Base-by-base conservation (phyloP, 2,888 invertebrate species). In the Tolmerus cingulatus region DNA sequence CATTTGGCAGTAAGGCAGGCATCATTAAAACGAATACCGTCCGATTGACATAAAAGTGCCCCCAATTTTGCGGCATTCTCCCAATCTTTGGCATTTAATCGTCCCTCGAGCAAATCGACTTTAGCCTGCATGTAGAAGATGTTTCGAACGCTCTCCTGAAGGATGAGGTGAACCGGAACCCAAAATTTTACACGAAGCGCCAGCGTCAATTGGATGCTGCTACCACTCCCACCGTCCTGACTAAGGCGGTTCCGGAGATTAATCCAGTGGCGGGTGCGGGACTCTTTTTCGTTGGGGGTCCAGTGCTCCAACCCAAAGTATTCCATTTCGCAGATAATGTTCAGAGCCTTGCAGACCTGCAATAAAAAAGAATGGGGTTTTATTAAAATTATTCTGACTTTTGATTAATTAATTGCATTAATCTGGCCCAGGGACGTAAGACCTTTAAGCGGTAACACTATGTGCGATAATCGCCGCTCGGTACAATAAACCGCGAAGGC, bases 61-160 rank as follows among this genome's bases (percentile, higher is more conserved):
- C 96, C 94, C 89, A 97, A 93, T 90, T 95, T 94, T 76, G 95
- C 94, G 5, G 96, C 95, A 40, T 95, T 94, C 90, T 94, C 94
- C 93, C 95, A 95, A 90, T 96, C 95, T 23, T 95, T 94, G 9
- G 96, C 95, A 87, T 95, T 94, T 19, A 97, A 93, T 88, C 96
- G 94, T 23, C 96, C 96, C 91, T 96, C 96, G 79, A 95, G 93
- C 89, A 97, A 93, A 91, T 97, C 97, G 1, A 95, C 94, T 90
- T 95, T 95, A 2, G 97, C 96, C 92, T 97, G 96, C 89, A 97
- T 94, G 91, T 97, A 98, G 93, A 97, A 97, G 91, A 96, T 95
- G 92, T 97, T 91, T 5, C 97, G 95, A 30, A 97, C 97, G 66
- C 95, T 95, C 91, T 97, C 97, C 92, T 97, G 97, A 88, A 97